Evolutionary conservation across 2,113 vertebrate genomes (phyloP).

Genomic region (Sinocyclocheilus anophthalmus): DNA sequence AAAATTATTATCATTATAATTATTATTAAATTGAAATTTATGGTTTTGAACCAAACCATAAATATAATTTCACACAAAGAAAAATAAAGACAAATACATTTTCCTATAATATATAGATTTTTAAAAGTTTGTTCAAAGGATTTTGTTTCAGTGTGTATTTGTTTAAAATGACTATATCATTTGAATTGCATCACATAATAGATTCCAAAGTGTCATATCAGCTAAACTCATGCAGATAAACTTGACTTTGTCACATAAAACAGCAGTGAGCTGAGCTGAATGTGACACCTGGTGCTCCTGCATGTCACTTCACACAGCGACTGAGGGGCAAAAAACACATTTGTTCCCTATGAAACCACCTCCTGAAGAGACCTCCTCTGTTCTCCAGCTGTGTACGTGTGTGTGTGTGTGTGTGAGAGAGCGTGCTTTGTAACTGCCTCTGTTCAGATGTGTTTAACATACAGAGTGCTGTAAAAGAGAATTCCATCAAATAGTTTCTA

Average conservation of each 20-base stretch:
- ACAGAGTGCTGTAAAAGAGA: too few relatives aligned
- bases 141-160: neutral
- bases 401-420: too few relatives aligned
- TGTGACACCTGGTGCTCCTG: neutral
- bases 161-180: neutral
- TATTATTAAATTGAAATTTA: too few relatives aligned
- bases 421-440: too few relatives aligned
- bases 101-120: too few relatives aligned
- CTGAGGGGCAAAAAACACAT: neutral
- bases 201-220: neutral
- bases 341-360: neutral
- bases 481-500: neutral
- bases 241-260: neutral
- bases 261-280: neutral
- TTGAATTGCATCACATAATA: neutral
- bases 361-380: neutral
- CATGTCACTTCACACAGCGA: too few relatives aligned
- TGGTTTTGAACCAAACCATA: too few relatives aligned
- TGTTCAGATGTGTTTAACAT: too few relatives aligned
- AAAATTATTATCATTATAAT: too few relatives aligned
- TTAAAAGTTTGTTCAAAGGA: too few relatives aligned
- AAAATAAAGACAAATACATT: too few relatives aligned
- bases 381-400: neutral
- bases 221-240: neutral
- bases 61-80: too few relatives aligned